phyloP scores from a whole-genome alignment of 2,888 invertebrate genomes.

The Mystacides longicornis region DNA sequence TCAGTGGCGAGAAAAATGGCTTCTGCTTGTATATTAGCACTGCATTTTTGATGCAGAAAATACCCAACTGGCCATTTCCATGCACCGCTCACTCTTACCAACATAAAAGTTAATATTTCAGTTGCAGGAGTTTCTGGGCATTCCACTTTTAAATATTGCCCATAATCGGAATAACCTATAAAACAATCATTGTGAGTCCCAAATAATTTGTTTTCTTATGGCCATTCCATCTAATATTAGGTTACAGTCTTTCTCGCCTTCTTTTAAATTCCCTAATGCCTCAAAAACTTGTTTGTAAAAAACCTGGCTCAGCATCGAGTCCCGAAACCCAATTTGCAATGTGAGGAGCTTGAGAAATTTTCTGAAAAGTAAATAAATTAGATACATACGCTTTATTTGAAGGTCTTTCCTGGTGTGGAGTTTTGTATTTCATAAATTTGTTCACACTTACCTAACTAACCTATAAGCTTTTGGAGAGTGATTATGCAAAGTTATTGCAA shows the following conservation, averaged over 20 bases:
- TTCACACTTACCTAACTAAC: neutral
- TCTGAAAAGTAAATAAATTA: neutral
- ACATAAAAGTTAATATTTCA: neutral
- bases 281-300: too few relatives aligned
- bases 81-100: neutral
- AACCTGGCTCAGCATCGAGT: too few relatives aligned
- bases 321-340: neutral
- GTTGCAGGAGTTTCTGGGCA: neutral
- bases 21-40: neutral
- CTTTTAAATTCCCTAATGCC: neutral
- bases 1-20: neutral
- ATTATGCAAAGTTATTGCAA: too few relatives aligned
- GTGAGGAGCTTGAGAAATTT: neutral
- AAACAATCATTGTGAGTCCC: neutral
- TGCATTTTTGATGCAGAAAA: neutral
- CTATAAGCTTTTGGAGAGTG: too few relatives aligned
- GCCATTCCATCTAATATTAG: neutral
- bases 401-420: neutral
- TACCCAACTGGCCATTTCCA: neutral
- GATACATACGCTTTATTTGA: neutral
- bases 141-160: neutral
- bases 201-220: neutral
- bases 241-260: neutral
- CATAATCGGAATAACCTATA: neutral
- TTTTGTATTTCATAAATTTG: neutral